Base-by-base conservation (phyloP, 2,113 vertebrate species). In the Oenanthe oenanthe region DNA sequence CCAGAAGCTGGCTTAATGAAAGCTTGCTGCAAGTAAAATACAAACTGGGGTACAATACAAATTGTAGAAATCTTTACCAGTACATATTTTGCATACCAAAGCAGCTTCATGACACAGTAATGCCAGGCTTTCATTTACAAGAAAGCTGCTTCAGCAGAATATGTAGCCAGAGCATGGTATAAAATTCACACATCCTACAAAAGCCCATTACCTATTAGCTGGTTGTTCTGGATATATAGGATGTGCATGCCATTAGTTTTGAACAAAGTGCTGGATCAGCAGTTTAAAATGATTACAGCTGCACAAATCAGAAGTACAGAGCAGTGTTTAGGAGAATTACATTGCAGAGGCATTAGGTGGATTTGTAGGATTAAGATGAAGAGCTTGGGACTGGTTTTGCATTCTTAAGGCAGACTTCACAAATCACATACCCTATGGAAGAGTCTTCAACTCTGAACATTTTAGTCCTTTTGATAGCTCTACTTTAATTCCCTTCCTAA, bases 111-210 rank as follows among this genome's bases (percentile, higher is more conserved):
- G 71, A 92, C 68, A 88, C 72, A 92, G 43, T 93, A 95, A 63
- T 68, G 78, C 76, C 83, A 83, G 53, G 47, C 36, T 93, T 94
- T 71, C 9, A 56, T 84, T 96, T 94, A 58, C 70, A 90, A 54
- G 63, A 97, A 97, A 85, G 92, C 91, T 79, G 75, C 47, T 91
- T 97, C 93, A 96, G 95, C 96, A 96, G 78, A 90, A 86, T 92
- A 42, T 40, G 34, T 58, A 89, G 90, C 83, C 92, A 96, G 95
- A 85, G 56, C 68, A 65, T 36, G 62, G 89, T 81, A 67, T 91
- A 53, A 95, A 95, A 95, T 94, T 94, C 89, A 89, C 88, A 48
- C 70, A 70, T 89, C 42, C 74, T 88, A 79, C 77, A 92, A 87
- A 93, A 96, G 77, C 56, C 67, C 93, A 32, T 74, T 89, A 53